A percentile compares a stretch with the other conserved stretches of the same genome.
Conservation (phyloP, 2,113 vertebrate genomes). For the Lophius piscatorius region DNA sequence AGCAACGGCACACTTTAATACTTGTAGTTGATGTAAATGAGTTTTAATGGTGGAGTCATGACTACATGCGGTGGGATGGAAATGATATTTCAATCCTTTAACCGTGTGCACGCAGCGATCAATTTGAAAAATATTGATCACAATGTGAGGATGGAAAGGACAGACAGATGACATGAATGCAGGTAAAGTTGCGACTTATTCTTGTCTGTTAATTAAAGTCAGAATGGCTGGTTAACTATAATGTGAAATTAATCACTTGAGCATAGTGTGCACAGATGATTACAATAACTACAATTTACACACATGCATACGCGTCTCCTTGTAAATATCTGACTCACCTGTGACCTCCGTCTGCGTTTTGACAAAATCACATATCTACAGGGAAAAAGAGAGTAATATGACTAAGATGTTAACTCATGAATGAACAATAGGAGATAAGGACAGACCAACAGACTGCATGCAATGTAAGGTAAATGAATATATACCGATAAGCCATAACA, state of each 20-base stretch:
- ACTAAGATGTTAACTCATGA: not conserved
- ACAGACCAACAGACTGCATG: slow-evolving; percentile 58
- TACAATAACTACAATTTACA: too few relatives aligned
- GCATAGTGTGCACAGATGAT: too few relatives aligned
- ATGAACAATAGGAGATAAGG: slow-evolving; percentile 6
- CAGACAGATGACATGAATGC: too few relatives aligned
- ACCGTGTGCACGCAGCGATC: slow-evolving; percentile 2
- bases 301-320: too few relatives aligned
- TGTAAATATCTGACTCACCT: too few relatives aligned
- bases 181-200: too few relatives aligned
- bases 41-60: slow-evolving; percentile 39
- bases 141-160: not conserved
- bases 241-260: too few relatives aligned
- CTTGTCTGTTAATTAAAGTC: too few relatives aligned
- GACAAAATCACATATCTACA: slow-evolving; percentile 63
- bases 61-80: slow-evolving; percentile 26
- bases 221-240: too few relatives aligned
- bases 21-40: slow-evolving; percentile 32
- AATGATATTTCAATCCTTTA: slow-evolving; percentile 25
- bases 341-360: slow-evolving; percentile 20
- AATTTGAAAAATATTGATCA: not conserved
- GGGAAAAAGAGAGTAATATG: slow-evolving; percentile 35
- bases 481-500: too few relatives aligned
- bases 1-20: slow-evolving; percentile 3
- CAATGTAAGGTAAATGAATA: slow-evolving; percentile 28